A percentile compares a stretch with the other conserved stretches of the same genome.
Conservation (phyloP, 2,797 vertebrate species). For the Coilia nasus region DNA sequence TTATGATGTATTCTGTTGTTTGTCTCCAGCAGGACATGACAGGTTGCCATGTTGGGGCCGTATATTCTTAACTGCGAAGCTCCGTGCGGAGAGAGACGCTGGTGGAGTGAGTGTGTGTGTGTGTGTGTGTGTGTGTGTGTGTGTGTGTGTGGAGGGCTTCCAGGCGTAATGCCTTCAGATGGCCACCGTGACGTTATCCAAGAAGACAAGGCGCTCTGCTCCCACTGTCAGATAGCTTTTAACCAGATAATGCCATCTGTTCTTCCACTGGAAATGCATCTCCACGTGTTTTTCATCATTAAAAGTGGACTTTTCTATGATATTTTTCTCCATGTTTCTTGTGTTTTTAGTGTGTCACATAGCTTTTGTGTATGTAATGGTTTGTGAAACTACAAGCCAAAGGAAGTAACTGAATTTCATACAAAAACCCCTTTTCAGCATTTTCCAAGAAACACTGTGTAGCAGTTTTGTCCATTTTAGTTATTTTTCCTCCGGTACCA, state of each 20-base stretch:
- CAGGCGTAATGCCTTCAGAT: conserved; percentile 60
- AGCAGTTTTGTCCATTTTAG: no score
- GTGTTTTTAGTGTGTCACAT: no score
- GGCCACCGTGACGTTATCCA: conserved; percentile 63
- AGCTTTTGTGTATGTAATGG: no score
- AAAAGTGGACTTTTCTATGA: background rate
- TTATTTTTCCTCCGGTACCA: no score
- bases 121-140: no score
- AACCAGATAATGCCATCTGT: conserved; percentile 38
- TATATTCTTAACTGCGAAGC: conserved; percentile 58
- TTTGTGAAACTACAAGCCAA: no score
- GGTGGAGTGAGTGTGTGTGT: no score
- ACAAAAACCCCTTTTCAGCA: no score
- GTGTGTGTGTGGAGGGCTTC: conserved; percentile 58
- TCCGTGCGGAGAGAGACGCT: conserved; percentile 26
- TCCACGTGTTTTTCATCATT: background rate
- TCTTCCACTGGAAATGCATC: background rate
- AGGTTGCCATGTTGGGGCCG: conserved; percentile 42
- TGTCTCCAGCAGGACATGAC: conserved; percentile 47
- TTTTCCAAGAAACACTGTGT: no score
- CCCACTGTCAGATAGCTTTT: conserved; percentile 53
- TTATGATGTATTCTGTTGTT: conserved; percentile 41
- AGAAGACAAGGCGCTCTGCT: conserved; percentile 61
- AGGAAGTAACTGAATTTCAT: no score
- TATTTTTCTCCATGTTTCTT: no score